Percentiles rank a stretch among this genome's conserved stretches.
These are phyloP conservation scores for Drosophila melanosoma DNA, from an alignment of 2,888 invertebrate genomes.

Conservation along the genomic window DNA sequence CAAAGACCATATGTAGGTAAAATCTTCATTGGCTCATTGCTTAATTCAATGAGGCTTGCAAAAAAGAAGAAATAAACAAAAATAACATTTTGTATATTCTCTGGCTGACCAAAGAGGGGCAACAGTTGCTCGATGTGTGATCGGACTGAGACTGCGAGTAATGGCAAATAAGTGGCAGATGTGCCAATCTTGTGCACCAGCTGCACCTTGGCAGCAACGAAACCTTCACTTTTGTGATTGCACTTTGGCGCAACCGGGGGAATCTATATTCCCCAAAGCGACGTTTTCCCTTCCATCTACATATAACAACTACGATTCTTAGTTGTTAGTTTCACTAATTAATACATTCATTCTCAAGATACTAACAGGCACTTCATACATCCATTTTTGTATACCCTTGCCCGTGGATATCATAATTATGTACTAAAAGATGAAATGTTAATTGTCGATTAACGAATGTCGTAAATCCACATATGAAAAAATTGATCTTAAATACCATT, in stretches of 20 bases:
- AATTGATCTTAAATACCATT: not conserved
- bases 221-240: slow-evolving; percentile 67
- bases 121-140: slow-evolving; percentile 10
- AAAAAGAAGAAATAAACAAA: slow-evolving; percentile 9
- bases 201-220: slow-evolving; percentile 40
- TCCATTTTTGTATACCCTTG: not conserved
- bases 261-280: slow-evolving; percentile 51
- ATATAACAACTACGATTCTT: not conserved
- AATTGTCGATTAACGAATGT: not conserved
- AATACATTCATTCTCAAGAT: slow-evolving; percentile 41
- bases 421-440: not conserved
- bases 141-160: slow-evolving; percentile 10
- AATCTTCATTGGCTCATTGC: slow-evolving; percentile 1
- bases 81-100: slow-evolving; percentile 49
- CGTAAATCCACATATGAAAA: not conserved
- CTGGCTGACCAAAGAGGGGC: slow-evolving; percentile 51
- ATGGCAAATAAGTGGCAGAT: slow-evolving; percentile 31
- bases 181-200: slow-evolving; percentile 42
- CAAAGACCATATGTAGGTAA: slow-evolving; percentile 1
- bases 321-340: slow-evolving; percentile 47
- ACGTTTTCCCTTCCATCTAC: slow-evolving; percentile 32
- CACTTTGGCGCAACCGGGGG: slow-evolving; percentile 23
- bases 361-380: not conserved
- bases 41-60: not conserved
- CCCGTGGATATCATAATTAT: not conserved